Base-by-base conservation (phyloP, 2,797 vertebrate genomes). In the Eulemur albifrons region DNA sequence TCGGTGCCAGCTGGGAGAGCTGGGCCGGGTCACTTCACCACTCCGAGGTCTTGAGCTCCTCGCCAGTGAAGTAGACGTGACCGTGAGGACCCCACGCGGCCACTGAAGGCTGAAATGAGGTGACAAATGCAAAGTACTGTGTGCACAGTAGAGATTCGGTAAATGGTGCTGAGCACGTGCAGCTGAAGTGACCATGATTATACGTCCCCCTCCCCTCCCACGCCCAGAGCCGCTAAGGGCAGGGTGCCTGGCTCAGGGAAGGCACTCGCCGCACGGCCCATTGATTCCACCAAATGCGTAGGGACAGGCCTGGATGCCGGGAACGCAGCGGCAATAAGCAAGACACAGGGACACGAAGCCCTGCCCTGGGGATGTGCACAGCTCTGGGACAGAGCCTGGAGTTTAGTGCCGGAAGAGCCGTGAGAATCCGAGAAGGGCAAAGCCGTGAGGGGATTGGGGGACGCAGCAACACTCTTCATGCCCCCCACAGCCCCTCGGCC, bases 181-280 rank as follows among this genome's bases (percentile, higher is more conserved):
- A 18, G 0, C 4, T 30, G 59, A 38, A 27, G 15, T 4, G 2
- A 9, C 27, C 0, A 15, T 45, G 23, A 45, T 38, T 15, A 40
- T 7, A 21, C 0, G 0, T 8, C 65, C 4, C 0, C 10, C 50
- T 20, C 27, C 52, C 20, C 9, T 9, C 5, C 21, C 0, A 0
- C 8, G 7, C 25, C 3, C 10, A 0, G 0, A 57, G 65, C 21
- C 45, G n/a, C 69, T 69, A 0, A 90, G 67, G 40, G 38, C 65
- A 50, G 2, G 13, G 32, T 50, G 65, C 70, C 25, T 35, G 30
- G 27, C 35, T 79, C 61, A 23, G 80, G 85, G 85, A 79, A 65
- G 54, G 48, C 14, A 23, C 38, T 69, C 20, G 4, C 20, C 5
- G 12, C 0, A 14, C 7, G 8, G 27, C 54, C 94, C n/a, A 40